Evolutionary conservation across 2,113 vertebrate species (phyloP).

Genomic region (Leptocoma aspasia): DNA sequence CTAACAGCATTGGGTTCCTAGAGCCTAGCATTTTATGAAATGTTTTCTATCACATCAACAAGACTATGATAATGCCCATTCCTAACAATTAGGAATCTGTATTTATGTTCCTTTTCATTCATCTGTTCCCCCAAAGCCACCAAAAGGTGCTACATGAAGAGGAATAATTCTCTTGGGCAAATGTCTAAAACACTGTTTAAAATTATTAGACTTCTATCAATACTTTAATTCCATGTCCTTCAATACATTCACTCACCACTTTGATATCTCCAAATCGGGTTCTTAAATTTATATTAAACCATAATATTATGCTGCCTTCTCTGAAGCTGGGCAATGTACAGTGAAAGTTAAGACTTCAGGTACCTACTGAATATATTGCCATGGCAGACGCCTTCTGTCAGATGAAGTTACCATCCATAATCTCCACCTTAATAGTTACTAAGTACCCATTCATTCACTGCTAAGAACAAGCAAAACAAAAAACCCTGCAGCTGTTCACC

Average conservation of each 20-base stretch:
- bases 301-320: background rate
- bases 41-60: background rate
- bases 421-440: background rate
- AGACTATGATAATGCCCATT: background rate
- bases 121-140: background rate
- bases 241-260: background rate
- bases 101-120: background rate
- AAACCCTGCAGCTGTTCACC: background rate
- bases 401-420: background rate
- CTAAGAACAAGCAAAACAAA: background rate
- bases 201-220: background rate
- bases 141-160: background rate
- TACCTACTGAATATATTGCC: background rate
- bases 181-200: background rate
- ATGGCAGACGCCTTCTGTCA: background rate
- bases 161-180: background rate
- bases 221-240: background rate
- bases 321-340: background rate
- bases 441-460: background rate
- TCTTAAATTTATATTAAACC: background rate
- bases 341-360: background rate
- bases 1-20: background rate
- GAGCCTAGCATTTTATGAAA: background rate
- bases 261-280: background rate
- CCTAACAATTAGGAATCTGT: background rate